Evolutionary conservation across 1,140 invertebrate species (phyloP).

Genomic region (Drusus annulatus): DNA sequence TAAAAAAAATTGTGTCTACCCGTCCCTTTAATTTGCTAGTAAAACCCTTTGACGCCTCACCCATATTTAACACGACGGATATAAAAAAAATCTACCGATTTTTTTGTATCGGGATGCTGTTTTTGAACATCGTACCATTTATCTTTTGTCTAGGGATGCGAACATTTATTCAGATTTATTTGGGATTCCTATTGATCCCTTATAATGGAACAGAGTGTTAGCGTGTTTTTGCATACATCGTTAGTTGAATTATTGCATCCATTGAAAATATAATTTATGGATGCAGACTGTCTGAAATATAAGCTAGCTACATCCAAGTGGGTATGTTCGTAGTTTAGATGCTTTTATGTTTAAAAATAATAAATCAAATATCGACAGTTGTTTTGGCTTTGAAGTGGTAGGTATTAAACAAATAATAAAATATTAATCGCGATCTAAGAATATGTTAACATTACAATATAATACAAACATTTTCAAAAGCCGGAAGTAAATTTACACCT

Average conservation of each 20-base stretch:
- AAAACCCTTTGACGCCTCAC: conserved; percentile 49
- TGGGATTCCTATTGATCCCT: conserved; percentile 46
- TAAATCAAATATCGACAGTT: too few species aligned
- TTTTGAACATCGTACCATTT: conserved; percentile 19
- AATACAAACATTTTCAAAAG: too few species aligned
- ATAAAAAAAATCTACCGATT: background rate
- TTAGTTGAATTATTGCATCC: conserved; percentile 49
- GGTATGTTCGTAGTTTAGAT: too few species aligned
- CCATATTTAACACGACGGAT: conserved; percentile 44
- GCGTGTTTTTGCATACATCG: conserved; percentile 39
- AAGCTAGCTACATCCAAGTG: too few species aligned
- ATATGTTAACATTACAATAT: too few species aligned
- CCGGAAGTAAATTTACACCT: too few species aligned
- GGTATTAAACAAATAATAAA: too few species aligned
- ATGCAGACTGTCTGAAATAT: too few species aligned
- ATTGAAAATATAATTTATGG: conserved; percentile 22
- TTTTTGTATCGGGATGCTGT: too few species aligned
- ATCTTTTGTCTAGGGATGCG: conserved; percentile 52
- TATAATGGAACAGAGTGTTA: conserved; percentile 37
- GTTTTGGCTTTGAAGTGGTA: too few species aligned
- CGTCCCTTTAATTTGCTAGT: conserved; percentile 38
- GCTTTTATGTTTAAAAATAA: too few species aligned
- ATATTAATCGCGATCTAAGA: too few species aligned
- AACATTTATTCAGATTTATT: conserved; percentile 58
- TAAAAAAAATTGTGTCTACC: background rate